Conservation (phyloP, 2,888 invertebrate species). For the Catonia carolina region DNA sequence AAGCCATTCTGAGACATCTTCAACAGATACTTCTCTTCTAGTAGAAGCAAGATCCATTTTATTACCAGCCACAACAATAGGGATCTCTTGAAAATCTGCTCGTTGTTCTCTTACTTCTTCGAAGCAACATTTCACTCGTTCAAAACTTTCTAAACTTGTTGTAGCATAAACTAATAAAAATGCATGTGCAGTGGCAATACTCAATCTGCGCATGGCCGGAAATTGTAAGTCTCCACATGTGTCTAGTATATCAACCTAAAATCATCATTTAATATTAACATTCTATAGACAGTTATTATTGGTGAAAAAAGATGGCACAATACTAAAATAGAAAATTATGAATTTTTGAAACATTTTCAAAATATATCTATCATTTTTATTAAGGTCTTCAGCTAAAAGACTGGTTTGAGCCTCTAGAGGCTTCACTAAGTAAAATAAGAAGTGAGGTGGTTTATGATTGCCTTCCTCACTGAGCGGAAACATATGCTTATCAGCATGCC, state of each 20-base stretch:
- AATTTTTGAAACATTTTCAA: neutral
- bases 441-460: no score
- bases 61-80: constrained; percentile 81
- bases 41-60: constrained; percentile 69
- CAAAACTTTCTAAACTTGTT: constrained; percentile 65
- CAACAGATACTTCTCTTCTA: constrained; percentile 63
- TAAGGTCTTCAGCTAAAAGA: no score
- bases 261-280: constrained; percentile 16
- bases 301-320: no score
- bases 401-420: no score
- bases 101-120: constrained; percentile 78
- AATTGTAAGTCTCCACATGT: constrained; percentile 82
- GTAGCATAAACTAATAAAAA: constrained; percentile 80
- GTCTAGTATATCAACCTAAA: constrained; percentile 67
- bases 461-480: no score
- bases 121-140: constrained; percentile 64
- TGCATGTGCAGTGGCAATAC: constrained; percentile 81
- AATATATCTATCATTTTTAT: no score
- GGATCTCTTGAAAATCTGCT: constrained; percentile 70
- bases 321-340: no score
- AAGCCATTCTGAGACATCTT: constrained; percentile 76
- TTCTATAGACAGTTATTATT: no score
- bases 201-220: constrained; percentile 81
- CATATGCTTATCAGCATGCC: no score
- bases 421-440: no score